These are phyloP conservation scores for Echiichthys vipera DNA, from an alignment of 2,797 vertebrate species.

Conservation along the genomic window DNA sequence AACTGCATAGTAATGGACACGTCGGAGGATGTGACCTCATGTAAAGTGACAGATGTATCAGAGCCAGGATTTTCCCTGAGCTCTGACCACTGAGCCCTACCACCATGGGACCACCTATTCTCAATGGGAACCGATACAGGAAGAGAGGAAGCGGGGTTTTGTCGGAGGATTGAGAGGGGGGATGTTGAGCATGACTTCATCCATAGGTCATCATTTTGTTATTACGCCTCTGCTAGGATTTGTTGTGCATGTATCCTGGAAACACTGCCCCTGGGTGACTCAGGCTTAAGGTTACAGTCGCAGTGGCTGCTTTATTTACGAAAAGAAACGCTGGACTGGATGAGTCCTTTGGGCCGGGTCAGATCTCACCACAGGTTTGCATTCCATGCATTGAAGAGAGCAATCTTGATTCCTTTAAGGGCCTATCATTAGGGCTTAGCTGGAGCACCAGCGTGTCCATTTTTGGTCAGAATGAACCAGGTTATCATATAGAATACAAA, in stretches of 20 bases:
- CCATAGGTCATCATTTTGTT: conserved; percentile 47
- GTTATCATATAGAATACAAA: conserved; percentile 19
- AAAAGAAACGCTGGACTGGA: conserved; percentile 41
- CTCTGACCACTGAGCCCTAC: conserved; percentile 19
- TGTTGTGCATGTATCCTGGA: conserved; percentile 48
- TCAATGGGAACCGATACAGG: conserved; percentile 62
- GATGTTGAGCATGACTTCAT: conserved; percentile 46
- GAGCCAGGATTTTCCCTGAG: conserved; percentile 55
- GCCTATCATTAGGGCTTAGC: conserved; percentile 13
- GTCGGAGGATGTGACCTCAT: conserved; percentile 69
- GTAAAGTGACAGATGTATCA: conserved; percentile 38
- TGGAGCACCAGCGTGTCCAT: conserved; percentile 28
- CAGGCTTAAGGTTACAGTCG: conserved; percentile 30
- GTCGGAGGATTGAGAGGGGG: background rate
- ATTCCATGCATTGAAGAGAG: conserved; percentile 54
- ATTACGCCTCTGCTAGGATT: conserved; percentile 19
- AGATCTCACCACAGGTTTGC: conserved; percentile 61
- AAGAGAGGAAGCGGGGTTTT: conserved; percentile 49
- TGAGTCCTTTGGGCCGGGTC: conserved; percentile 50
- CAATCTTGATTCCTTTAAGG: conserved; percentile 48
- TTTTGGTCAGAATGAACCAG: conserved; percentile 34
- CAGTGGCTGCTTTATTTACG: conserved; percentile 38
- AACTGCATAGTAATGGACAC: conserved; percentile 13
- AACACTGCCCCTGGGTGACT: conserved; percentile 26
- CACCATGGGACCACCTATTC: no score